Evolutionary conservation across 2,888 invertebrate genomes (phyloP).

Genomic region (Cryptus armator): DNA sequence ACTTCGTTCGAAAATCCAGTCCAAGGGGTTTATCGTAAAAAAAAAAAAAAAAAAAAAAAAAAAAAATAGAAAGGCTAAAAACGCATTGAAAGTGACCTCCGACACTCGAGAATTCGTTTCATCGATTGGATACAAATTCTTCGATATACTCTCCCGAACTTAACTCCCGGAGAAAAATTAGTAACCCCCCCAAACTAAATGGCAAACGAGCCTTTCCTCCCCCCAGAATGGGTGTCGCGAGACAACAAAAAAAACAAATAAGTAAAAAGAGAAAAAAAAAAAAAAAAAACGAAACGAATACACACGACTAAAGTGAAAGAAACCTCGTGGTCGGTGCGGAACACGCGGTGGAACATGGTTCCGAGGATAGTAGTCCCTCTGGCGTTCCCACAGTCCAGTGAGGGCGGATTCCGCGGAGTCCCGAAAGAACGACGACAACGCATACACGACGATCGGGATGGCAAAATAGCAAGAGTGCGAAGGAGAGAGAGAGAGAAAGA

Average conservation of each 20-base stretch:
- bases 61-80: not conserved
- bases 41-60: not conserved
- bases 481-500: conserved; percentile 33
- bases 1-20: not conserved
- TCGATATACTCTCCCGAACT: conserved; percentile 38
- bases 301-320: conserved; percentile 59
- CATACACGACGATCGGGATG: conserved; percentile 33
- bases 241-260: conserved; percentile 22
- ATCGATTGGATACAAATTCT: conserved; percentile 47
- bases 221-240: conserved; percentile 25
- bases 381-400: conserved; percentile 82
- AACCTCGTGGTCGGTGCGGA: conserved; percentile 69
- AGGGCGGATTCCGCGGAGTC: conserved; percentile 82
- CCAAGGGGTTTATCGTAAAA: not conserved
- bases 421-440: conserved; percentile 63
- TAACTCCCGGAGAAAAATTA: conserved; percentile 56
- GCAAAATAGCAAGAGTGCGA: conserved; percentile 27
- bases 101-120: conserved; percentile 39
- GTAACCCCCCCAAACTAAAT: conserved; percentile 34
- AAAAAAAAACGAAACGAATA: conserved; percentile 1
- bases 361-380: conserved; percentile 71
- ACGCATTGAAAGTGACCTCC: conserved; percentile 11
- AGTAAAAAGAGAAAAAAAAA: conserved; percentile 32
- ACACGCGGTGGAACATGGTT: conserved; percentile 75
- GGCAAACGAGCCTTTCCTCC: conserved; percentile 31